Conservation (phyloP, 2,113 vertebrate species). For the Neodontobutis hainanensis region DNA sequence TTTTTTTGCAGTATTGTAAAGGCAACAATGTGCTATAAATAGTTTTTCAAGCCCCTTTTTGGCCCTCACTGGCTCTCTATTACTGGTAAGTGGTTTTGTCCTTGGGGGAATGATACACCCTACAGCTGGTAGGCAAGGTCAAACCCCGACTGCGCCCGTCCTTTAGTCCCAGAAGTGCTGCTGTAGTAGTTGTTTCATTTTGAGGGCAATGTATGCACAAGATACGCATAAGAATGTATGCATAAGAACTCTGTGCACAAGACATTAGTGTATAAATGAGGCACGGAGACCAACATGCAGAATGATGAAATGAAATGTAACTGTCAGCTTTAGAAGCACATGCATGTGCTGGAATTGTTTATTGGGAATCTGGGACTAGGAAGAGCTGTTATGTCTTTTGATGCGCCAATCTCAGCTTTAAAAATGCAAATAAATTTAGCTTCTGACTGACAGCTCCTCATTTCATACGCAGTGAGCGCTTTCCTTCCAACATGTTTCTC, state of each 20-base stretch:
- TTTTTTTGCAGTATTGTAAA: conserved; percentile 8
- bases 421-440: conserved; percentile 63
- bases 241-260: conserved; percentile 25
- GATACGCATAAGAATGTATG: conserved; percentile 34
- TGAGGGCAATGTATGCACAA: conserved; percentile 43
- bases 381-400: conserved; percentile 38
- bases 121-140: conserved; percentile 55
- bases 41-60: conserved; percentile 26
- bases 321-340: conserved; percentile 41
- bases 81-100: conserved; percentile 58
- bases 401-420: conserved; percentile 29
- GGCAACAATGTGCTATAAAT: conserved; percentile 26
- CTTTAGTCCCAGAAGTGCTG: conserved; percentile 49
- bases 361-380: conserved; percentile 1
- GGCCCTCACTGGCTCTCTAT: conserved; percentile 42
- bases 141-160: conserved; percentile 48
- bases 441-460: conserved; percentile 62
- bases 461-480: conserved; percentile 37
- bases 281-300: background rate
- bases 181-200: conserved; percentile 34
- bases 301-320: conserved; percentile 68
- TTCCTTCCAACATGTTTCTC: conserved; percentile 39
- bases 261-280: conserved; percentile 9
- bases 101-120: conserved; percentile 47
- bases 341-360: conserved; percentile 13